These are phyloP conservation scores for Zeugodacus cucurbitae DNA, from an alignment of 1,140 invertebrate genomes.

Conservation along the genomic window DNA sequence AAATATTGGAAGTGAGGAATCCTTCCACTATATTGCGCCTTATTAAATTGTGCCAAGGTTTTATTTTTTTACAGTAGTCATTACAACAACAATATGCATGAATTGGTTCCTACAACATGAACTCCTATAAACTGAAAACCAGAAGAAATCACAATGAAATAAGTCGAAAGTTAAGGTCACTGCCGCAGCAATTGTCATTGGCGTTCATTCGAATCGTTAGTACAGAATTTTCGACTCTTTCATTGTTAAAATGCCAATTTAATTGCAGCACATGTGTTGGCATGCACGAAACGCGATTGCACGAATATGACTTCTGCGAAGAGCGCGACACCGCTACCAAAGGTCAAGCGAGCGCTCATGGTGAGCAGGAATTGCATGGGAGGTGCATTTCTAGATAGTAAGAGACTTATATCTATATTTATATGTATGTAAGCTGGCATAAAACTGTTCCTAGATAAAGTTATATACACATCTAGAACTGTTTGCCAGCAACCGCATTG, in stretches of 20 bases:
- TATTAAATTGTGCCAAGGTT: too few relatives aligned
- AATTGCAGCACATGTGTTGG: background rate
- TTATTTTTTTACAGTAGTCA: too few relatives aligned
- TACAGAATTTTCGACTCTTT: background rate
- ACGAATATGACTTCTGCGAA: constrained; percentile 1
- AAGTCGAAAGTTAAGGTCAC: background rate
- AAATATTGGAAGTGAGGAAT: too few relatives aligned
- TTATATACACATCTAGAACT: too few relatives aligned
- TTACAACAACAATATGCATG: too few relatives aligned
- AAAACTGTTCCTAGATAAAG: background rate
- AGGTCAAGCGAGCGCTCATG: background rate
- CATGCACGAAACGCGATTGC: background rate
- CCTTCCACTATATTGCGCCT: too few relatives aligned
- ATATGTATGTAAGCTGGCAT: background rate
- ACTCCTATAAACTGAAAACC: background rate
- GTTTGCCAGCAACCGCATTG: too few relatives aligned
- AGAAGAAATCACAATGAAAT: background rate
- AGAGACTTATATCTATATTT: background rate
- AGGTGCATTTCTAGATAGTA: background rate
- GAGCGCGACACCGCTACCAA: background rate
- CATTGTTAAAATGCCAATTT: constrained; percentile 13
- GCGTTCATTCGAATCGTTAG: background rate
- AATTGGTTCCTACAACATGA: too few relatives aligned
- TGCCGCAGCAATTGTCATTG: background rate
- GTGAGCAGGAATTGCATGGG: background rate